Conservation (phyloP, 1,140 invertebrate genomes). For the Tetramorium parvispinum region DNA sequence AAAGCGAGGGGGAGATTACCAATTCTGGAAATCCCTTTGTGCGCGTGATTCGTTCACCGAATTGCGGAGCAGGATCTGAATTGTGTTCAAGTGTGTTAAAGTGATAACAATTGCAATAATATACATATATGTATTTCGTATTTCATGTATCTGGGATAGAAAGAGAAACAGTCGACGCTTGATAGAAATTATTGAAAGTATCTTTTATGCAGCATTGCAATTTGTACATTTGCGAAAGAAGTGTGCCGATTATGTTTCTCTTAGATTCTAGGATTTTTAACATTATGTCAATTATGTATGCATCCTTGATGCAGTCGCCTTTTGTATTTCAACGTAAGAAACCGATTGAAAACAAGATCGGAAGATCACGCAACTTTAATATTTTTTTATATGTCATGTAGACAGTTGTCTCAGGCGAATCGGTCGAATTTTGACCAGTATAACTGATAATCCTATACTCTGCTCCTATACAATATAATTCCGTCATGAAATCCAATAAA, state of each 20-base stretch:
- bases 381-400: neutral
- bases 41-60: constrained; percentile 36
- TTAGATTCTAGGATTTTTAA: neutral
- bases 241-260: neutral
- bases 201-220: neutral
- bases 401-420: neutral
- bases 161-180: neutral
- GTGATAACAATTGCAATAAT: constrained; percentile 41
- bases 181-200: neutral
- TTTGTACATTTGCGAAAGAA: neutral
- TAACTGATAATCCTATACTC: constrained; percentile 5
- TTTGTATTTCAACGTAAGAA: neutral
- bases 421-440: neutral
- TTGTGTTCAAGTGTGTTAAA: constrained; percentile 37
- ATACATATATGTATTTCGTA: neutral
- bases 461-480: constrained; percentile 13
- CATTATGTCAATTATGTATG: neutral
- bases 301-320: neutral
- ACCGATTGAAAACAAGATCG: neutral
- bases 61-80: constrained; percentile 25
- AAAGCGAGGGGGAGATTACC: constrained; percentile 15
- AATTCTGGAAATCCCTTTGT: constrained; percentile 18
- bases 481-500: constrained; percentile 1
- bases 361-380: neutral
- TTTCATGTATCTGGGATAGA: neutral